Evolutionary conservation across 2,888 invertebrate species (phyloP), one percentile per base, ranked within the genome.

Genomic region (Globia sparganii): DNA sequence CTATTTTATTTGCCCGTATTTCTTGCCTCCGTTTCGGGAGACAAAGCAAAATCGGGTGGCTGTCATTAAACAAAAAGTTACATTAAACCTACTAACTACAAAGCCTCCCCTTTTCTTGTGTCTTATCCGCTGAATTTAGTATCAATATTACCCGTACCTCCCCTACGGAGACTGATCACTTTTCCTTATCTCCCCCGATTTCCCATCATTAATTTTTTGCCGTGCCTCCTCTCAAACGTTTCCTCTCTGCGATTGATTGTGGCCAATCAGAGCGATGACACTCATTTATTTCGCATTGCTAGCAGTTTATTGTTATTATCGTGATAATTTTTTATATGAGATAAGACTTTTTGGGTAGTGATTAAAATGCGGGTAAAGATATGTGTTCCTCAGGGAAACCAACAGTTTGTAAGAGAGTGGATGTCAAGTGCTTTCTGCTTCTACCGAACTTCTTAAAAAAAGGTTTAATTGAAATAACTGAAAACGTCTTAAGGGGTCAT

Each of bases 181-280:
- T 91, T 89, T 86, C 91, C 91, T 91, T 92, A 91, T 93, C 93
- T 91, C 85, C 89, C 83, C 91, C 89, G 90, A 91, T 93, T 92
- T 92, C 90, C 92, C 89, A 92, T 94, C 94, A 94, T 94, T 94
- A 94, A 93, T 94, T 94, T 94, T 94, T 94, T 93, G 88, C 89
- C 88, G 79, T 68, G 69, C 82, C 84, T 89, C 87, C 88, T 87
- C 85, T 89, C 88, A 86, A 91, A 90, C 90, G 88, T 90, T 92
- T 90, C 90, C 83, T 83, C 77, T 72, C 34, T 75, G 90, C 89
- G 91, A 94, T 94, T 93, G 94, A 94, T 94, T 91, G 93, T 90
- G 87, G 74, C 91, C 93, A 94, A 94, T 94, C 94, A 92, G 68
- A 58, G 64, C 84, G 91, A 93, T 92, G 92, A 89, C 89, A 87